Conservation (phyloP, 2,888 invertebrate species). For the Heliconius charithonia region DNA sequence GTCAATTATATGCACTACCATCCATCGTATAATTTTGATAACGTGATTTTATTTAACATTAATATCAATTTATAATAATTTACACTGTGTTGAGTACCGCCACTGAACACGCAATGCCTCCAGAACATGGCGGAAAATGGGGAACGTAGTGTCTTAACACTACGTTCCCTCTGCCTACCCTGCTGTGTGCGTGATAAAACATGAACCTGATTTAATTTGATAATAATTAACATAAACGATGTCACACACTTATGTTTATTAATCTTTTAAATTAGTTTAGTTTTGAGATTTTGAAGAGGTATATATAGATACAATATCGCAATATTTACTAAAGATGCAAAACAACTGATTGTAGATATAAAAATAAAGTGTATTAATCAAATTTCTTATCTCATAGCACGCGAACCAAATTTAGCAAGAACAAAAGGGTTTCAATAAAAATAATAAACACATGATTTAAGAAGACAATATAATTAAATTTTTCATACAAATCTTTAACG, state of each 20-base stretch:
- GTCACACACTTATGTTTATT: too few species aligned
- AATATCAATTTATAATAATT: too few species aligned
- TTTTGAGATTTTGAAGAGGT: background rate
- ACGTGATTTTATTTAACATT: too few species aligned
- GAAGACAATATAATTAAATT: conserved; percentile 86
- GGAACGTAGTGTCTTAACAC: too few species aligned
- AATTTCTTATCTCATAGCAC: background rate
- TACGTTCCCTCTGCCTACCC: too few species aligned
- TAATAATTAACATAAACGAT: background rate
- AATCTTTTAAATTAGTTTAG: background rate
- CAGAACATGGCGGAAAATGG: too few species aligned
- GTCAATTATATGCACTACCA: too few species aligned
- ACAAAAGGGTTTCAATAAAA: conserved; percentile 33
- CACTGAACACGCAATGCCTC: too few species aligned
- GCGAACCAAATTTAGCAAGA: background rate
- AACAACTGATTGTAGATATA: background rate
- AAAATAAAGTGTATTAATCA: background rate
- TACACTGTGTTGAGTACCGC: too few species aligned
- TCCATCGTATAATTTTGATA: too few species aligned
- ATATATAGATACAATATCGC: background rate
- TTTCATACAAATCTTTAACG: conserved; percentile 92
- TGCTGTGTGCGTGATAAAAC: too few species aligned
- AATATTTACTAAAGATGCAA: background rate
- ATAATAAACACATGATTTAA: conserved; percentile 66
- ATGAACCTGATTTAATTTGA: too few species aligned